Base-by-base conservation (phyloP, 2,888 invertebrate genomes). In the Pammene fasciana region DNA sequence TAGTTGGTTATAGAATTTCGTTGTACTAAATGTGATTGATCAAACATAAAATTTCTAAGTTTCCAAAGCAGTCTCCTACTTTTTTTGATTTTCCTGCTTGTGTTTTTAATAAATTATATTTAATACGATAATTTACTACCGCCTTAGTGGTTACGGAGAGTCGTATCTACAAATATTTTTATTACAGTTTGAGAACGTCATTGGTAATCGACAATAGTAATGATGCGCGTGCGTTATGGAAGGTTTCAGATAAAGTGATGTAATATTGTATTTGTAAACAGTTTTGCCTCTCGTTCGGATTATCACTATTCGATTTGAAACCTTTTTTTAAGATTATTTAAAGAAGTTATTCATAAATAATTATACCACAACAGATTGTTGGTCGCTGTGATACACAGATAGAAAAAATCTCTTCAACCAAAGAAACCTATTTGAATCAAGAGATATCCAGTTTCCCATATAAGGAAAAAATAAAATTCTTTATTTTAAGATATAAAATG, bases 171-270 rank as follows among this genome's bases (percentile, higher is more conserved):
- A 41, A 50, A 64, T 52, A 45, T 52, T 64, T 64, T 64, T n/a
- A n/a, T n/a, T n/a, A n/a, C n/a, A n/a, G n/a, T 64, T 64, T 8
- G 50, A 62, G 43, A 52, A 45, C 54, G 55, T 52, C 18, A 64
- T 50, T 68, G 45, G 57, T 59, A 68, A 26, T 26, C 26, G 26
- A n/a, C 4, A 43, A 43, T 43, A 9, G 43, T 11, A 11, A 43
- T 43, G 43, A 64, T 45, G 57, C 38, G 26, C 50, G 56, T 52
- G 36, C 60, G 54, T 55, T 64, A 46, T 64, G 64, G 68, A 54
- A 59, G 68, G 68, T 59, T 56, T 45, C 56, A 56, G 55, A 46
- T 62, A 61, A 61, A 41, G 52, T 66, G 61, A 68, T 50, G 56
- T 62, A 57, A 68, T 48, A 10, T 34, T 50, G 43, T 41, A 14